Percentiles rank a stretch among this genome's conserved stretches.
phyloP scores from a whole-genome alignment of 2,888 invertebrate genomes.

The Muschampia plurimacula region DNA sequence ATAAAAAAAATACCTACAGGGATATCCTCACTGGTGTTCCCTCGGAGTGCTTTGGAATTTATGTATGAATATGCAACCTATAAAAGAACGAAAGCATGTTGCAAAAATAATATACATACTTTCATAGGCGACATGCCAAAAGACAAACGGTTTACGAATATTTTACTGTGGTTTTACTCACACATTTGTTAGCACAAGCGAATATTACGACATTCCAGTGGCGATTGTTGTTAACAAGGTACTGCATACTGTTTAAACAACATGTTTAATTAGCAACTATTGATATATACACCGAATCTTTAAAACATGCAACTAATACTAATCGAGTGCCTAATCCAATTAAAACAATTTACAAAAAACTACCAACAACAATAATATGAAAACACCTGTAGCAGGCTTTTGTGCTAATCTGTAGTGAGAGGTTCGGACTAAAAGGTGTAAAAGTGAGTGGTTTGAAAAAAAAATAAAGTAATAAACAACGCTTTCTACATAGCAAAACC shows the following conservation, averaged over 20 bases:
- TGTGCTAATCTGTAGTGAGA: neutral
- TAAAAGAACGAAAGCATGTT: constrained; percentile 86
- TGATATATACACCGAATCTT: neutral
- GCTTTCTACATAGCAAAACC: constrained; percentile 40
- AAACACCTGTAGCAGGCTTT: neutral
- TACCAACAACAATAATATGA: neutral
- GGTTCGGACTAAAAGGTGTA: neutral
- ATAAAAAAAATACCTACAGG: constrained; percentile 89
- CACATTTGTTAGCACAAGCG: constrained; percentile 58
- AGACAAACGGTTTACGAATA: constrained; percentile 47
- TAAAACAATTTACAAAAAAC: neutral
- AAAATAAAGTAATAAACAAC: constrained; percentile 22
- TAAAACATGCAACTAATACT: constrained; percentile 8
- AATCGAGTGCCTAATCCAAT: neutral
- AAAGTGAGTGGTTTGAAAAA: constrained; percentile 10
- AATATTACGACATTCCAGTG: constrained; percentile 32
- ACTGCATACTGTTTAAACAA: constrained; percentile 4
- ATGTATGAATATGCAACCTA: constrained; percentile 87
- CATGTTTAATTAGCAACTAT: constrained; percentile 6
- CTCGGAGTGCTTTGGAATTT: constrained; percentile 75
- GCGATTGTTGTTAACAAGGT: constrained; percentile 24
- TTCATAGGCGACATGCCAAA: constrained; percentile 47
- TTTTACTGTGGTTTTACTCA: constrained; percentile 28
- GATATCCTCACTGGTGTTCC: constrained; percentile 86
- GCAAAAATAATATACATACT: constrained; percentile 75